phyloP scores from a whole-genome alignment of 2,113 vertebrate species.

The Ceuthmochares aereus region DNA sequence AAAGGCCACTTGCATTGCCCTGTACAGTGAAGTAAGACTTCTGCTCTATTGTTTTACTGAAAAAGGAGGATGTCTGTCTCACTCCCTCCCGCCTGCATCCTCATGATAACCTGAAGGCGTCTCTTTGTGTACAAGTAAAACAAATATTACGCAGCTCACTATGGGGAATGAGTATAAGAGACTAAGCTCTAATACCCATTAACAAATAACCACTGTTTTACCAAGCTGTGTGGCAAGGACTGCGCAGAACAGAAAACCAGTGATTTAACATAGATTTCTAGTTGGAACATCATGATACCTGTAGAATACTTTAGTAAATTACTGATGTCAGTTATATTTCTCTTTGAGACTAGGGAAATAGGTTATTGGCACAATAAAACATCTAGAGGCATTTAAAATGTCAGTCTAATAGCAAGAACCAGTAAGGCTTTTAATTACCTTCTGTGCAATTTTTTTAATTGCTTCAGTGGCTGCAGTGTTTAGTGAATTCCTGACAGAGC shows the following conservation, averaged over 20 bases:
- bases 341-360: slow-evolving; percentile 88
- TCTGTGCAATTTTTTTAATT: slow-evolving; percentile 96
- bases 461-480: slow-evolving; percentile 80
- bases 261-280: slow-evolving; percentile 85
- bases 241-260: slow-evolving; percentile 41
- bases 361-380: slow-evolving; percentile 95
- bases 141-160: not conserved
- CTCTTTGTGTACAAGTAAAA: not conserved
- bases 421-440: slow-evolving; percentile 99
- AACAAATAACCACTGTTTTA: slow-evolving; percentile 61
- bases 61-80: not conserved
- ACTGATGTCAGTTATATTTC: slow-evolving; percentile 91
- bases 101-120: not conserved
- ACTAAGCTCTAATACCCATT: slow-evolving; percentile 38
- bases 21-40: not conserved
- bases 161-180: not conserved
- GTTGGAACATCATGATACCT: slow-evolving; percentile 80
- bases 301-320: slow-evolving; percentile 93
- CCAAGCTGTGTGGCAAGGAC: slow-evolving; percentile 37
- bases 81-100: not conserved
- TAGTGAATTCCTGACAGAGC: slow-evolving; percentile 82
- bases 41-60: not conserved
- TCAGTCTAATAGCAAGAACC: slow-evolving; percentile 95
- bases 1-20: not conserved
- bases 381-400: slow-evolving; percentile 94